Base-by-base conservation (phyloP, 2,113 vertebrate genomes). In the Podarcis muralis region DNA sequence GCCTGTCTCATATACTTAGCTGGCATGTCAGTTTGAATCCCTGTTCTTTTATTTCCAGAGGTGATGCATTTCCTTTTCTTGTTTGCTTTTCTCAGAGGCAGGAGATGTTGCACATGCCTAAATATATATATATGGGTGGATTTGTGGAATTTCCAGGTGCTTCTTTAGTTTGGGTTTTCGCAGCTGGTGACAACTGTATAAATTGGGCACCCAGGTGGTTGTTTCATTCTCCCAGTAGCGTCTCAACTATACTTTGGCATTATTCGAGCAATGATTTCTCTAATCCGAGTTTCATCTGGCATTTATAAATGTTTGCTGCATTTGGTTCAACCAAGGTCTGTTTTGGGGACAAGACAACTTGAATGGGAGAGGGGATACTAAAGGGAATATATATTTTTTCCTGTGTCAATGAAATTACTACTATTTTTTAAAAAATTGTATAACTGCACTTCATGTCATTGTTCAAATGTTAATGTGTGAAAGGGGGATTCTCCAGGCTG, bases 401-500 rank as follows among this genome's bases (percentile, higher is more conserved):
- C 40, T 77, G 37, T 83, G 37, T 83, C 81, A 40, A 78, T 96
- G 96, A 95, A 94, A 94, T 79, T 93, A 62, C 59, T 92, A 87
- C 57, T 95, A 89, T 90, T 92, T 95, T 91, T 90, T 93, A 18
- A 76, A 66, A 35, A n/a, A 78, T 37, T 96, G 95, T 96, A 85
- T 97, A 93, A 95, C 94, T 94, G 92, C 95, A 95, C 95, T 96
- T 95, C 93, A 93, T 96, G 95, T 94, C 93, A 94, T 88, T 90
- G 92, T 96, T 96, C 93, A 93, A 94, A 92, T 95, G 95, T 93
- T 95, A 95, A 96, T 95, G 94, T 91, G 97, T 96, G 97, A 81
- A 84, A 96, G 96, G 97, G 97, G 97, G 95, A 97, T 96, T 98
- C 97, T 98, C 97, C 97, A 97, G 98, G 98, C 98, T 99, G 98